Conservation (phyloP, 2,797 vertebrate genomes). For the Amblyopsis hoosieri region DNA sequence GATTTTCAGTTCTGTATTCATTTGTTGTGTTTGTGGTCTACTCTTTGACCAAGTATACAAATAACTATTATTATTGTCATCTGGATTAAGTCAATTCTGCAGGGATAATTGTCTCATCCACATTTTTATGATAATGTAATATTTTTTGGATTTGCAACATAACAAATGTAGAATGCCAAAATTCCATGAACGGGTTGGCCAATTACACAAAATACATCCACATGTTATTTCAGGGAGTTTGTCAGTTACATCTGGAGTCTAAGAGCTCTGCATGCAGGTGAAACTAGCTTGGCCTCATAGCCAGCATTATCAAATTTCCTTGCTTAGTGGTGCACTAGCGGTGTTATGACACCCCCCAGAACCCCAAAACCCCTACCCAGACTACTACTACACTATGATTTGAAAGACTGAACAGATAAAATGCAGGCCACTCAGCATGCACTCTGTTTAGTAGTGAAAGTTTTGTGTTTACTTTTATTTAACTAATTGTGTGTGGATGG, state of each 20-base stretch:
- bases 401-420: no score
- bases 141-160: neutral
- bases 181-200: neutral
- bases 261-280: neutral
- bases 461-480: no score
- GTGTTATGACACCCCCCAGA: no score
- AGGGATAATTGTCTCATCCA: constrained; percentile 3
- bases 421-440: no score
- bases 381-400: no score
- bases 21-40: neutral
- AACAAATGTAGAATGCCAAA: constrained; percentile 4
- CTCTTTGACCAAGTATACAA: neutral
- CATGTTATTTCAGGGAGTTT: constrained; percentile 3
- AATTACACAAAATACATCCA: constrained; percentile 4
- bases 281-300: constrained; percentile 1
- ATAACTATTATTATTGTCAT: constrained; percentile 1
- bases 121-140: constrained; percentile 4
- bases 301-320: neutral
- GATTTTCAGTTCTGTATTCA: neutral
- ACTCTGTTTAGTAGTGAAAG: no score
- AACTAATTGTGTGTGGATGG: no score
- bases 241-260: constrained; percentile 5
- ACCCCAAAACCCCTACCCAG: no score
- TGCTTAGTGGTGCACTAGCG: neutral
- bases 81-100: constrained; percentile 6